Evolutionary conservation across 2,113 vertebrate genomes (phyloP).

Genomic region (Tylochromis polylepis): DNA sequence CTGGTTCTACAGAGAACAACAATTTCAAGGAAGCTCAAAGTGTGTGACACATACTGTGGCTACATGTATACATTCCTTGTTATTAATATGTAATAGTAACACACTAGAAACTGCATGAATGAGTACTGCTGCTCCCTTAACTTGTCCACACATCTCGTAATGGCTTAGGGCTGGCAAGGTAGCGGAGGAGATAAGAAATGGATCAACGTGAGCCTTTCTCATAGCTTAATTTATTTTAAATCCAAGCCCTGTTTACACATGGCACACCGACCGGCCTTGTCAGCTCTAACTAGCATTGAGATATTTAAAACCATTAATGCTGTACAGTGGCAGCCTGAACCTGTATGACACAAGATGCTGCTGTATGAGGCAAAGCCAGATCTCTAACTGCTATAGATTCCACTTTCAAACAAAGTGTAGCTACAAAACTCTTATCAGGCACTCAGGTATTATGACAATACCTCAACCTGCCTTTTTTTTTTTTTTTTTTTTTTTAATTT

Average conservation of each 20-base stretch:
- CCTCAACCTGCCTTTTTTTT: neutral
- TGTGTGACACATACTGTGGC: neutral
- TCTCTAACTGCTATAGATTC: constrained; percentile 27
- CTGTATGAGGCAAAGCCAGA: constrained; percentile 42
- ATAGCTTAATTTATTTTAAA: constrained; percentile 74
- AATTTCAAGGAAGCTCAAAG: constrained; percentile 13
- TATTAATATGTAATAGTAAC: neutral
- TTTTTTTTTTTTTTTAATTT: neutral
- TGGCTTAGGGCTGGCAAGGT: constrained; percentile 63
- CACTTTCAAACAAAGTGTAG: constrained; percentile 1
- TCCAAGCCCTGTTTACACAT: constrained; percentile 68
- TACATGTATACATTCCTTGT: neutral
- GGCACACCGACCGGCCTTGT: constrained; percentile 52
- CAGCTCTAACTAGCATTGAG: constrained; percentile 61
- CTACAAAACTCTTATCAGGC: neutral
- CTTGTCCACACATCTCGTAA: constrained; percentile 53
- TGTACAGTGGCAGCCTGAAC: constrained; percentile 37
- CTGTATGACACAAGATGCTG: constrained; percentile 51
- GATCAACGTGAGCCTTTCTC: constrained; percentile 73
- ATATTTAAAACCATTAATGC: constrained; percentile 63
- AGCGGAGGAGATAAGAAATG: constrained; percentile 70
- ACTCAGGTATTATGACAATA: neutral
- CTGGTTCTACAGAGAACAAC: constrained; percentile 54
- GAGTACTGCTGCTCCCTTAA: constrained; percentile 22
- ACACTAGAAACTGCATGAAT: constrained; percentile 11